Evolutionary conservation across 2,797 vertebrate species (phyloP), one percentile per base, ranked within the genome.

Genomic region (Rhincodon typus): DNA sequence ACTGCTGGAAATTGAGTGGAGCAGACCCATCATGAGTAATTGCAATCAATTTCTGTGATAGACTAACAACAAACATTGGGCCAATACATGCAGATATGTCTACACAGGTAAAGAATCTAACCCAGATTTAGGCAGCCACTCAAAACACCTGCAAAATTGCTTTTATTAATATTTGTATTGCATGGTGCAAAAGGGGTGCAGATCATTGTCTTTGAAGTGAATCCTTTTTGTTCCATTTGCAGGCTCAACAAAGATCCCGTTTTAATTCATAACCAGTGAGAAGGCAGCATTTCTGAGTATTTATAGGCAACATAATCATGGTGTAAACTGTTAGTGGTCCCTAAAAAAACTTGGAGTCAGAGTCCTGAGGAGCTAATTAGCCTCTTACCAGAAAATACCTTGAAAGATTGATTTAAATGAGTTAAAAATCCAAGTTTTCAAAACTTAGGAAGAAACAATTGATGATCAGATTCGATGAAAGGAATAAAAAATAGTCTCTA

Each of bases 361-460:
- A 93, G 38, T 93, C 19, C 38, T 0, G 17, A 10, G 34, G 0
- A 2, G 10, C 66, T 66, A 93, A 69, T 93, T 38, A 67, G 42
- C 19, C n/a, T 67, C 90, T 23, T 10, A 19, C 19, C 15, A 62
- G 50, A 90, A 90, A 90, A 62, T n/a, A 62, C 57, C 66, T 91
- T 38, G n/a, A 42, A 17, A 23, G 34, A 66, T 66, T 67, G 34
- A 69, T 8, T 69, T 25, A 93, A 42, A 69, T 69, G 6, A 42
- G 34, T 93, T 62, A 93, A 93, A 62, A 67, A 67, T 93, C 27
- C 87, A 90, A 50, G 27, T 62, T 57, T 90, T 90, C 87, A 90
- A 90, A 90, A n/a, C 62, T 90, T 42, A 69, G n/a, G 57, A 91
- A 38, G 57, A 66, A 62, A 62, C 30, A 10, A 91, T n/a, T 38